phyloP scores from a whole-genome alignment of 2,888 invertebrate genomes.

The Timandra comae region DNA sequence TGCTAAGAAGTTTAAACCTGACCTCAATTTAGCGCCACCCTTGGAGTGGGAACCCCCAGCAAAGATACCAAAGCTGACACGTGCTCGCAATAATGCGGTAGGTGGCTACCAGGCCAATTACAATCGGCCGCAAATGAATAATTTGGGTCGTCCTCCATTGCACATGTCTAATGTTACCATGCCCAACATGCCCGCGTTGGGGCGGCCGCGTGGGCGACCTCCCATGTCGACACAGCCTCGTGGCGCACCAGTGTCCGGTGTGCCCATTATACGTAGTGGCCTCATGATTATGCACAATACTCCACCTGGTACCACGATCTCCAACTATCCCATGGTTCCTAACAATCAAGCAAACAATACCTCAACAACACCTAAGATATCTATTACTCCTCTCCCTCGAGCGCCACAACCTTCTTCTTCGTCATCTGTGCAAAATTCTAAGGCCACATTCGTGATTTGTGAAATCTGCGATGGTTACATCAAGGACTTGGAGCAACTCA shows the following conservation, averaged over 20 bases:
- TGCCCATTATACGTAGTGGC: slow-evolving; percentile 70
- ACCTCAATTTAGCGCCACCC: slow-evolving; percentile 91
- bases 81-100: slow-evolving; percentile 62
- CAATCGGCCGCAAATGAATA: slow-evolving; percentile 68
- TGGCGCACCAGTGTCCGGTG: slow-evolving; percentile 55
- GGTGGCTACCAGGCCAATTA: slow-evolving; percentile 67
- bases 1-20: slow-evolving; percentile 93
- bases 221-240: slow-evolving; percentile 50
- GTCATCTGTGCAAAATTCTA: slow-evolving; percentile 63
- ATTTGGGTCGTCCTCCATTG: slow-evolving; percentile 52
- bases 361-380: slow-evolving; percentile 90
- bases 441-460: slow-evolving; percentile 94
- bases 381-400: slow-evolving; percentile 91
- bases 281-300: slow-evolving; percentile 84
- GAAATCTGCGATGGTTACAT: slow-evolving; percentile 99
- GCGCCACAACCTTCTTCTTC: slow-evolving; percentile 72
- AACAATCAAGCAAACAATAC: slow-evolving; percentile 49
- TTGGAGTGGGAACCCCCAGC: slow-evolving; percentile 96
- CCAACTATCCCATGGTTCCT: slow-evolving; percentile 60
- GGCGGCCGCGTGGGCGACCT: slow-evolving; percentile 68
- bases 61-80: slow-evolving; percentile 86
- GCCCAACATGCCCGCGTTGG: slow-evolving; percentile 48
- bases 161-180: slow-evolving; percentile 40
- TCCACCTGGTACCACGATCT: slow-evolving; percentile 56
- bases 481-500: slow-evolving; percentile 94